These are phyloP conservation scores for Butorides virescens DNA, from an alignment of 2,113 vertebrate genomes.

Conservation along the genomic window DNA sequence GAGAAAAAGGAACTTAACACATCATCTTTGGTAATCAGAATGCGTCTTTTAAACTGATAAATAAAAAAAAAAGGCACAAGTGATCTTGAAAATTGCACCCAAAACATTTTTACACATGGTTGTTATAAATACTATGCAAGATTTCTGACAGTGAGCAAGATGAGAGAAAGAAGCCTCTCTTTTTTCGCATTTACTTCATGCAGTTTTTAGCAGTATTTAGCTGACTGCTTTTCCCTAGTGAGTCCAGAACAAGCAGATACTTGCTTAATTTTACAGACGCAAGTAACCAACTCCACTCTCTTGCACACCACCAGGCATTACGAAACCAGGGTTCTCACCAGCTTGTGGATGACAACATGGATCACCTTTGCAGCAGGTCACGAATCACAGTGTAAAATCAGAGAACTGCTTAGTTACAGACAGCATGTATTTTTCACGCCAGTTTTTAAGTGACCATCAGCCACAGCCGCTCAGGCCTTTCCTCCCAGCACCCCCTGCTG, in stretches of 20 bases:
- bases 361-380: not conserved
- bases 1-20: not conserved
- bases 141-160: not conserved
- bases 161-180: not conserved
- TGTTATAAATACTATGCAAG: not conserved
- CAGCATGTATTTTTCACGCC: not conserved
- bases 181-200: not conserved
- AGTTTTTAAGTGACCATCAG: not conserved
- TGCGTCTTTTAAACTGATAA: not conserved
- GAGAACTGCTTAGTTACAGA: not conserved
- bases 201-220: not conserved
- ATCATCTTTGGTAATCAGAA: not conserved
- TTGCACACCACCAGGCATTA: not conserved
- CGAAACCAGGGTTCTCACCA: not conserved
- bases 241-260: not conserved
- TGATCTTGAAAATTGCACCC: not conserved
- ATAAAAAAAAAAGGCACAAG: not conserved
- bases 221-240: not conserved
- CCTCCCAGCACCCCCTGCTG: not conserved
- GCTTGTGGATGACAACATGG: rapidly evolving
- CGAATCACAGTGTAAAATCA: not conserved
- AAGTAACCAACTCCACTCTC: not conserved
- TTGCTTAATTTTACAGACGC: not conserved
- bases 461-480: not conserved
- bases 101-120: not conserved